These are phyloP conservation scores for Agriopis marginaria DNA, from an alignment of 2,888 invertebrate species.

Conservation along the genomic window DNA sequence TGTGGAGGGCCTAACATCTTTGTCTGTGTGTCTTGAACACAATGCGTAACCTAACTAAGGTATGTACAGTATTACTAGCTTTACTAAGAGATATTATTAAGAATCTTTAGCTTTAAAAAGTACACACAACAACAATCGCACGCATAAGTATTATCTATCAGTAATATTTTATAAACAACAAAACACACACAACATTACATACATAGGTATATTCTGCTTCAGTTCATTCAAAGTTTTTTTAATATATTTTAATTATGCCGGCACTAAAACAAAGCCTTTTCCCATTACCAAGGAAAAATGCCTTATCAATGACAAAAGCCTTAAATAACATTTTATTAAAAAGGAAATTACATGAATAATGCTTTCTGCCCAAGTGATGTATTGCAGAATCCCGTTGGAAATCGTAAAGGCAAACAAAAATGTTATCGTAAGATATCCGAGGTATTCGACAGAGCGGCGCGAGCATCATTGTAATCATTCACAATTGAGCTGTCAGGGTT, in stretches of 20 bases:
- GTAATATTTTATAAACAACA: too few species aligned
- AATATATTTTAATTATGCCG: background rate
- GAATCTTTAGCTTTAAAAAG: constrained; percentile 58
- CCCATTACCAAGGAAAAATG: constrained; percentile 13
- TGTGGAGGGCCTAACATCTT: constrained; percentile 40
- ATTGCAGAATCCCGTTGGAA: constrained; percentile 32
- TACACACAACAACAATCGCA: constrained; percentile 52
- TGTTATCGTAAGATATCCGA: constrained; percentile 39
- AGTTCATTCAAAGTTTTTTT: background rate
- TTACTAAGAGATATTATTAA: constrained; percentile 75
- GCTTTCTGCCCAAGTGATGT: constrained; percentile 14
- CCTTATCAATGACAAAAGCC: constrained; percentile 1
- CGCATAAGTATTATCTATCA: background rate
- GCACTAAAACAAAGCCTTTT: background rate
- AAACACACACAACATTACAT: too few species aligned
- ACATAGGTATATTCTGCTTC: too few species aligned
- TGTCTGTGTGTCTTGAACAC: constrained; percentile 52
- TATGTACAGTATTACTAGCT: constrained; percentile 86
- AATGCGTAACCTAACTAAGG: constrained; percentile 71
- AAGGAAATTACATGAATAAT: constrained; percentile 11
- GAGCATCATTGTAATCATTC: constrained; percentile 61
- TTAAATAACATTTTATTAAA: background rate
- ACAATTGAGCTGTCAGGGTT: constrained; percentile 73
- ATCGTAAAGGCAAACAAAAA: constrained; percentile 33
- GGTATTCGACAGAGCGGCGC: constrained; percentile 34